These are phyloP conservation scores for Lasioglossum morio DNA, from an alignment of 2,888 invertebrate genomes.

Conservation along the genomic window DNA sequence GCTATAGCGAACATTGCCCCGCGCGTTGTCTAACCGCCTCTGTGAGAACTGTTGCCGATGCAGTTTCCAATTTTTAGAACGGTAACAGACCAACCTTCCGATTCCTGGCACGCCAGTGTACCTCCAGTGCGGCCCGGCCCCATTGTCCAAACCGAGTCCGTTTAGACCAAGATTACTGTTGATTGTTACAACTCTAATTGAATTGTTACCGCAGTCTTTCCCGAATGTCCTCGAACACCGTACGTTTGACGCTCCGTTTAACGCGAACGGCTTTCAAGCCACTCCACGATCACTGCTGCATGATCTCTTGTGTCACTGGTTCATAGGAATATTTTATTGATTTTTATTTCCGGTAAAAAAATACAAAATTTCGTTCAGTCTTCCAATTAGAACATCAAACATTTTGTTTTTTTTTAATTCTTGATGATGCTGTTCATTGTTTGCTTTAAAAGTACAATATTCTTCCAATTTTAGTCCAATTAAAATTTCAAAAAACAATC, in stretches of 20 bases:
- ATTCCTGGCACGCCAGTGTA: neutral
- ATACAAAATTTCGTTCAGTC: neutral
- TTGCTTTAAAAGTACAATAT: too few relatives aligned
- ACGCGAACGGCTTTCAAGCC: neutral
- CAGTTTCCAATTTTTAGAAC: slow-evolving; percentile 53
- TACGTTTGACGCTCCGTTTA: neutral
- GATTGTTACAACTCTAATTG: neutral
- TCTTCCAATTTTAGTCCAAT: too few relatives aligned
- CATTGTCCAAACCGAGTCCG: slow-evolving; percentile 10
- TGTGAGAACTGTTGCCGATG: slow-evolving; percentile 49
- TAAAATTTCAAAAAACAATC: neutral
- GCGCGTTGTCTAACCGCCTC: slow-evolving; percentile 36
- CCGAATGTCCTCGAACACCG: neutral
- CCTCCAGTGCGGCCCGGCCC: neutral
- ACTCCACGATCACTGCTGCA: neutral
- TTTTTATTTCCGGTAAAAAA: neutral
- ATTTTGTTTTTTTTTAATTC: too few relatives aligned
- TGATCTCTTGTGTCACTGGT: neutral
- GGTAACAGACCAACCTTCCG: slow-evolving; percentile 3
- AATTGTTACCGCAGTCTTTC: neutral
- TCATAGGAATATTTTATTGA: neutral
- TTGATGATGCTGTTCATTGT: too few relatives aligned
- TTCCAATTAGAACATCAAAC: too few relatives aligned
- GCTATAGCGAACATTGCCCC: slow-evolving; percentile 69
- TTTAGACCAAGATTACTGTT: slow-evolving; percentile 7